A percentile compares a stretch with the other conserved stretches of the same genome.
phyloP scores from a whole-genome alignment of 2,888 invertebrate species.

The Idaea aversata region DNA sequence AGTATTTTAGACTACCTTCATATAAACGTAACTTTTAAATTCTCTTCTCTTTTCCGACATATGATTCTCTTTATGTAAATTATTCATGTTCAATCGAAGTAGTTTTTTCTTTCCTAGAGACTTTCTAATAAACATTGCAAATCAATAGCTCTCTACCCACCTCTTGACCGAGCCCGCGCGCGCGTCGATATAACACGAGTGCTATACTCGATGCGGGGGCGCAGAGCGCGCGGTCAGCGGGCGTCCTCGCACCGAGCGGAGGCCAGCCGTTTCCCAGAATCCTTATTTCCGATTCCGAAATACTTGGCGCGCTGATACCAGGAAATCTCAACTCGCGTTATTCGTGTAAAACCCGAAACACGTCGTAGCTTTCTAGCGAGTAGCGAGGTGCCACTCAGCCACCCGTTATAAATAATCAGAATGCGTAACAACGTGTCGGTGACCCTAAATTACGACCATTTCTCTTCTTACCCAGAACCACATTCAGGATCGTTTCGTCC shows the following conservation, averaged over 20 bases:
- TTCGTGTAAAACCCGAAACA: slow-evolving; percentile 72
- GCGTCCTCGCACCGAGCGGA: slow-evolving; percentile 50
- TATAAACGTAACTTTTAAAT: too few species aligned
- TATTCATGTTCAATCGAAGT: too few species aligned
- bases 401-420: slow-evolving; percentile 72
- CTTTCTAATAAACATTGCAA: too few species aligned
- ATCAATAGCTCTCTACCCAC: too few species aligned
- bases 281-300: slow-evolving; percentile 78
- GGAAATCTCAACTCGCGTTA: slow-evolving; percentile 70
- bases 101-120: too few species aligned
- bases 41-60: too few species aligned
- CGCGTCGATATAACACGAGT: neutral
- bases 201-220: neutral
- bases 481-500: slow-evolving; percentile 17
- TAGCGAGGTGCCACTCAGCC: slow-evolving; percentile 58
- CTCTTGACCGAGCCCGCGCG: neutral
- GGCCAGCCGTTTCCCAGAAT: slow-evolving; percentile 73
- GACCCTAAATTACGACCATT: slow-evolving; percentile 57
- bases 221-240: slow-evolving; percentile 14
- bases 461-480: slow-evolving; percentile 26
- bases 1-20: too few species aligned
- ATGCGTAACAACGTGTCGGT: slow-evolving; percentile 66
- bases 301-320: slow-evolving; percentile 67
- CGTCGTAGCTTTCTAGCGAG: slow-evolving; percentile 70
- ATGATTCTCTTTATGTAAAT: too few species aligned